Conservation (phyloP, 1,140 invertebrate genomes). For the Drosophila mauritiana region DNA sequence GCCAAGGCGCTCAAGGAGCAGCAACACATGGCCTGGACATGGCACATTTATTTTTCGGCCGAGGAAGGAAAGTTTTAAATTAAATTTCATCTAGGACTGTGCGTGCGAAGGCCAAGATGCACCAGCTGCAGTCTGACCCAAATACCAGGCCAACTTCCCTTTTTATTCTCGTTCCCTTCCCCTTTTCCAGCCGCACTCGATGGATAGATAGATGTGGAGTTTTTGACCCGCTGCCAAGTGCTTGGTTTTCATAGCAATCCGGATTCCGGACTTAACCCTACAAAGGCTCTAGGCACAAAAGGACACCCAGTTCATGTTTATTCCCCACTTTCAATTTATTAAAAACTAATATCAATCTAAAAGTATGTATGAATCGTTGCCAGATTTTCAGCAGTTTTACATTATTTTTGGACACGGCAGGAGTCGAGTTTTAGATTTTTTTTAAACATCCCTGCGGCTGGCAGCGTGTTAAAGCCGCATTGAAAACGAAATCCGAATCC, state of each 20-base stretch:
- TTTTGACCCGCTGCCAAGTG: constrained; percentile 34
- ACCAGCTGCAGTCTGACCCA: constrained; percentile 72
- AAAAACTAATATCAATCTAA: no score
- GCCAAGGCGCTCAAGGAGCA: constrained; percentile 4
- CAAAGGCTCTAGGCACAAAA: not conserved
- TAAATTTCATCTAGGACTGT: constrained; percentile 63
- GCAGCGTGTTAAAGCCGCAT: not conserved
- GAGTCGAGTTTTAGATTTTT: not conserved
- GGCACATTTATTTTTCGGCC: constrained; percentile 60
- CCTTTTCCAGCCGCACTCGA: constrained; percentile 20
- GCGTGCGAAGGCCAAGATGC: constrained; percentile 57
- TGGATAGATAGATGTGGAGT: constrained; percentile 22
- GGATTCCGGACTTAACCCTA: not conserved
- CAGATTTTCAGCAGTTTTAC: no score
- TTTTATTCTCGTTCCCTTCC: not conserved
- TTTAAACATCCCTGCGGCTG: not conserved
- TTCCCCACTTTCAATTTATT: no score
- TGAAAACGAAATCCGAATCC: constrained; percentile 19
- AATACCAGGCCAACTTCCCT: constrained; percentile 60
- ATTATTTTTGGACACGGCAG: no score
- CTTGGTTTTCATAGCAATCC: not conserved
- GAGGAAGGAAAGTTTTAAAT: constrained; percentile 69
- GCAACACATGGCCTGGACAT: constrained; percentile 51
- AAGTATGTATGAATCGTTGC: no score
- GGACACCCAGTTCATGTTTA: not conserved